Conservation (phyloP, 2,797 vertebrate species). For the Stomatorhinus walkeri region DNA sequence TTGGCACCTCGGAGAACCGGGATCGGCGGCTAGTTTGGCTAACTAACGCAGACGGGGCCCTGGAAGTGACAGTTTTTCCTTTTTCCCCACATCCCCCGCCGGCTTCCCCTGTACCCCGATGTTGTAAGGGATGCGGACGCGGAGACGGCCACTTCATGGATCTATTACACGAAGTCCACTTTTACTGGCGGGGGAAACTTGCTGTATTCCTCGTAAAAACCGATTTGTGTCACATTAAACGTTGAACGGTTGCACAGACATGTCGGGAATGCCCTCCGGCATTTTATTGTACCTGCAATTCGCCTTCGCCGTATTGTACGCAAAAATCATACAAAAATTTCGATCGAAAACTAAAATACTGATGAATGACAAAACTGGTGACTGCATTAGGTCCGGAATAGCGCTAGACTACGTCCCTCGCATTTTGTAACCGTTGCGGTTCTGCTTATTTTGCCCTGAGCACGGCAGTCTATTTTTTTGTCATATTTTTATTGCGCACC, state of each 20-base stretch:
- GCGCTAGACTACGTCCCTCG: not conserved
- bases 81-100: not conserved
- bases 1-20: not conserved
- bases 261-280: not conserved
- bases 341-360: not conserved
- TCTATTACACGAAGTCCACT: not conserved
- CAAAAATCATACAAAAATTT: not conserved
- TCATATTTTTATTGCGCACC: not conserved
- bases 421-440: not conserved
- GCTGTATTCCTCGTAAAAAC: not conserved
- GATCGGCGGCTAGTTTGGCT: not conserved
- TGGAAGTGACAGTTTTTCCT: not conserved
- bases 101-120: not conserved
- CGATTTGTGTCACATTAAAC: not conserved
- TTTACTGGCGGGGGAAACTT: not conserved
- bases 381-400: not conserved
- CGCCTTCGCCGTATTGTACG: not conserved
- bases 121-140: not conserved
- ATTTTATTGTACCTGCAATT: not conserved
- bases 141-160: not conserved
- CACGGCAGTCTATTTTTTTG: not conserved
- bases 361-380: not conserved
- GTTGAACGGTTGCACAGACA: not conserved
- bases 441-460: not conserved
- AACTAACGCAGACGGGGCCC: not conserved